phyloP scores from a whole-genome alignment of 2,113 vertebrate species.

The Propithecus coquereli region DNA sequence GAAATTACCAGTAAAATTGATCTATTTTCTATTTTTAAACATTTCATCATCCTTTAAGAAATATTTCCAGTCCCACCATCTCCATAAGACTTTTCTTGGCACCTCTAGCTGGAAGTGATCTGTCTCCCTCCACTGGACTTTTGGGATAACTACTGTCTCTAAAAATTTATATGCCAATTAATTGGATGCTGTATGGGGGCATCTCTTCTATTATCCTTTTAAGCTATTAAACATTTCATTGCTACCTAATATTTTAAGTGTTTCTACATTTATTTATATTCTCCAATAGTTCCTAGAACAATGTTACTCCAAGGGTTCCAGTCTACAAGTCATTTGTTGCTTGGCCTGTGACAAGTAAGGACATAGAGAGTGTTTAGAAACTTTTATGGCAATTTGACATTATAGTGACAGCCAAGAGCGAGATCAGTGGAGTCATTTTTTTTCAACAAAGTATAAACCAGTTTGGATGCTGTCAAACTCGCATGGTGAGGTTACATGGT shows the following conservation, averaged over 20 bases:
- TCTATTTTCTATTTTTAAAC: slow-evolving; percentile 8
- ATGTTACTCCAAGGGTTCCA: not conserved
- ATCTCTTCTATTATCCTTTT: not conserved
- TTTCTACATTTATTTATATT: slow-evolving; percentile 19
- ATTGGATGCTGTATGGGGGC: not conserved
- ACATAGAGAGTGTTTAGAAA: not conserved
- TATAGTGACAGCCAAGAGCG: not conserved
- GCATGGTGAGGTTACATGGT: not conserved
- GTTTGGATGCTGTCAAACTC: not conserved
- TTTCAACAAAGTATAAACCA: not conserved
- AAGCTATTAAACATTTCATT: not conserved
- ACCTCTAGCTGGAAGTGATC: not conserved
- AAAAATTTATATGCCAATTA: not conserved
- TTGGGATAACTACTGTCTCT: not conserved
- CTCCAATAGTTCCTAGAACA: not conserved
- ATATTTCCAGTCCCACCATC: not conserved
- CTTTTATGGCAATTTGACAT: not conserved
- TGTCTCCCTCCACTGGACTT: not conserved
- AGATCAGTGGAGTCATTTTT: not conserved
- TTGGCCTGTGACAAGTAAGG: not conserved
- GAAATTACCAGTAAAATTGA: not conserved
- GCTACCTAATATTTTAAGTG: slow-evolving; percentile 9
- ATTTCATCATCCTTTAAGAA: not conserved
- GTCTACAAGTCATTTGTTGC: not conserved
- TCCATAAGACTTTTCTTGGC: not conserved